Conservation (phyloP, 2,113 vertebrate species). For the Sorex araneus region DNA sequence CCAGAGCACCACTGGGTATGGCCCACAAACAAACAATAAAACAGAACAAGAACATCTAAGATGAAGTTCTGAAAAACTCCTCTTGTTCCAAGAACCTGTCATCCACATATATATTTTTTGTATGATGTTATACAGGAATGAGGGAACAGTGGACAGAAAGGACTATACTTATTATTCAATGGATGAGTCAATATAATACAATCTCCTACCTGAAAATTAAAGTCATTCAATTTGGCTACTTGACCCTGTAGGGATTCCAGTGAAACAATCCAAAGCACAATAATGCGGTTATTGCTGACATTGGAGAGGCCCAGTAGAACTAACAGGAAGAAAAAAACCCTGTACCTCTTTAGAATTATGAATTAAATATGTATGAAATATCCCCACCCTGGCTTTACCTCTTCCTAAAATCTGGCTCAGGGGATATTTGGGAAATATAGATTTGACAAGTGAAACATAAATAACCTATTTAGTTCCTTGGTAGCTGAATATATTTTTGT, state of each 20-base stretch:
- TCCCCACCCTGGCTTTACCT: slow-evolving; percentile 31
- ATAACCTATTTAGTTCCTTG: slow-evolving; percentile 76
- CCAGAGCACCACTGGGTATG: too few relatives aligned
- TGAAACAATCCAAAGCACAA: slow-evolving; percentile 2
- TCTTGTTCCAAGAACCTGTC: background rate
- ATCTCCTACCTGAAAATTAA: slow-evolving; percentile 29
- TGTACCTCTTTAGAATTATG: slow-evolving; percentile 57
- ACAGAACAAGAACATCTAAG: background rate
- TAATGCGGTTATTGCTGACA: slow-evolving; percentile 26
- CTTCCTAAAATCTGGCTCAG: slow-evolving; percentile 65
- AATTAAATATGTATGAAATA: slow-evolving; percentile 78
- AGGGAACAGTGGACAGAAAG: background rate
- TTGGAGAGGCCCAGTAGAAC: background rate
- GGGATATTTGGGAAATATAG: slow-evolving; percentile 73
- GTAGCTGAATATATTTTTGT: slow-evolving; percentile 76
- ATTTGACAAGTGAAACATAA: slow-evolving; percentile 79
- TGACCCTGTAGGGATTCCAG: slow-evolving; percentile 36
- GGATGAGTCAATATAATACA: background rate
- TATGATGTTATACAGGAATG: background rate
- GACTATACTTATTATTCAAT: background rate
- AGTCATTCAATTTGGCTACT: background rate
- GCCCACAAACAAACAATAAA: background rate
- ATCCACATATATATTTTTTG: background rate
- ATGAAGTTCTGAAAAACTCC: background rate
- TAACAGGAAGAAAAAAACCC: background rate